phyloP scores from a whole-genome alignment of 2,888 invertebrate genomes.

The Gastracanthus pulcherrimus region DNA sequence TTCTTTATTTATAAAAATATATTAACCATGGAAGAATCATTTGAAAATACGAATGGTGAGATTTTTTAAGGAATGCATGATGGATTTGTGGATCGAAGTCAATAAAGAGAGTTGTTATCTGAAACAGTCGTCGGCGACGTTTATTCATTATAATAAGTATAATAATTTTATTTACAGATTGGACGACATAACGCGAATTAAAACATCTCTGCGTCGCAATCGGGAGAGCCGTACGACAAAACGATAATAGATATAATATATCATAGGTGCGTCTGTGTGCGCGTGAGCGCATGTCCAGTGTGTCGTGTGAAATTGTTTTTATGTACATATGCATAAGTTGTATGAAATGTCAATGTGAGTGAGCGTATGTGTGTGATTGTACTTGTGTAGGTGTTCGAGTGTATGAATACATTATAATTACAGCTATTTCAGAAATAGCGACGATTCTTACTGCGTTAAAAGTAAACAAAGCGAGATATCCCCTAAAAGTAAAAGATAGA shows the following conservation, averaged over 20 bases:
- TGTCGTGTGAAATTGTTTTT: neutral
- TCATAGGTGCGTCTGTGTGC: slow-evolving; percentile 17
- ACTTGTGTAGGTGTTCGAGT: neutral
- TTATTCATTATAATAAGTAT: slow-evolving; percentile 65
- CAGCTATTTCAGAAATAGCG: slow-evolving; percentile 49
- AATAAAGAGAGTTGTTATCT: slow-evolving; percentile 56
- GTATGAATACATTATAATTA: slow-evolving; percentile 24
- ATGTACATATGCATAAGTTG: neutral
- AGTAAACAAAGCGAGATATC: slow-evolving; percentile 38
- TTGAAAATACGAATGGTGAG: too few relatives aligned
- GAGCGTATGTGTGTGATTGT: neutral
- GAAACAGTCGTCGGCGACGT: slow-evolving; percentile 69
- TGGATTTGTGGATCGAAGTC: neutral
- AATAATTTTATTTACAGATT: slow-evolving; percentile 75
- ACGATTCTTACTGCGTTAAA: neutral
- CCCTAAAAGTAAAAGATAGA: slow-evolving; percentile 42
- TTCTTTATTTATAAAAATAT: too few relatives aligned
- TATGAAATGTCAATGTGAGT: neutral
- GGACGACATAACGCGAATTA: slow-evolving; percentile 70
- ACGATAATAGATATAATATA: slow-evolving; percentile 44
- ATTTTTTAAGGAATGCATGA: neutral
- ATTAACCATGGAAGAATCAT: too few relatives aligned
- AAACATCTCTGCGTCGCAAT: slow-evolving; percentile 58
- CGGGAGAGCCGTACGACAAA: slow-evolving; percentile 54
- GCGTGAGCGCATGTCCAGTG: neutral